These are phyloP conservation scores for Smutsia temminckii DNA, from an alignment of 2,797 vertebrate genomes.

Conservation along the genomic window DNA sequence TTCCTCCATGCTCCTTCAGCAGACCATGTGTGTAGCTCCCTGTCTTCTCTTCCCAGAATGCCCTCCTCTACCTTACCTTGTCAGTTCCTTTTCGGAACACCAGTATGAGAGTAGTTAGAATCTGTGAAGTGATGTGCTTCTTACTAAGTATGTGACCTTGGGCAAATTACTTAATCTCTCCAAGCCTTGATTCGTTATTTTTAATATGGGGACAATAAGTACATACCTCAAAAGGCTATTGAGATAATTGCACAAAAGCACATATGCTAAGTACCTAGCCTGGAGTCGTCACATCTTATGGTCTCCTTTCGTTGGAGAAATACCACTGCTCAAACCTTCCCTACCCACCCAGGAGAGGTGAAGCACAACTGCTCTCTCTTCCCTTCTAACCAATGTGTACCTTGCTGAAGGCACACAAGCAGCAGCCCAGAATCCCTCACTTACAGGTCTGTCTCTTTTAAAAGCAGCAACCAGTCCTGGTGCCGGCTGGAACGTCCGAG, in stretches of 20 bases:
- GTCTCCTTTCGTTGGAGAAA: background rate
- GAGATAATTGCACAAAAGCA: background rate
- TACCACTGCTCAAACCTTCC: background rate
- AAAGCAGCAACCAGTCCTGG: background rate
- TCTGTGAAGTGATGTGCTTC: background rate
- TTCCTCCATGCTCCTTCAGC: background rate
- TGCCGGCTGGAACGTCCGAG: rapidly evolving
- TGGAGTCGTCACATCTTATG: too few species aligned
- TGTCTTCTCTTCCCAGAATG: background rate
- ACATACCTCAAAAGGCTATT: background rate
- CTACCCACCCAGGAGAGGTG: too few species aligned
- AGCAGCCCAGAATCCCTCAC: background rate
- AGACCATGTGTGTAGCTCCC: background rate
- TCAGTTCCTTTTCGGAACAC: background rate
- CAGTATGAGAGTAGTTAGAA: background rate
- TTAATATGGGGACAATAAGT: background rate
- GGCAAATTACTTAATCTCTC: background rate
- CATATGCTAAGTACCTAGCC: too few species aligned
- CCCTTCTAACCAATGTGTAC: too few species aligned
- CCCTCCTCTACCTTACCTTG: background rate
- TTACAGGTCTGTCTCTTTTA: background rate
- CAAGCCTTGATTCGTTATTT: background rate
- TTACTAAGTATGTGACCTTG: background rate
- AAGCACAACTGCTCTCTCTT: background rate
- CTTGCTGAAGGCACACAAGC: background rate